Base-by-base conservation (phyloP, 2,797 vertebrate genomes). In the Cynopterus sphinx region DNA sequence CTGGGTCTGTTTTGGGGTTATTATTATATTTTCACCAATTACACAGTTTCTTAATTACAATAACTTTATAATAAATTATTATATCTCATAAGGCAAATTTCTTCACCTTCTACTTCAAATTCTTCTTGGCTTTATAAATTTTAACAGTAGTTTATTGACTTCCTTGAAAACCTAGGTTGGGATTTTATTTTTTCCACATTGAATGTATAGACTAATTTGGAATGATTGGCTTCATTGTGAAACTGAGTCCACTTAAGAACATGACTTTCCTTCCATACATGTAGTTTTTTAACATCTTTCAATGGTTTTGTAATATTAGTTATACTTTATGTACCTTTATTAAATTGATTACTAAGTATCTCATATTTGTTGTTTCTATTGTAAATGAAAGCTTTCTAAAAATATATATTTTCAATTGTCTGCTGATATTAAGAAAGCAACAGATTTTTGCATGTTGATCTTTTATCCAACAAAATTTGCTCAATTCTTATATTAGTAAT, bases 401-500 rank as follows among this genome's bases (percentile, higher is more conserved):
- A 71, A 53, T 22, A 33, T 26, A 10, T 39, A 67, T 87, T 83
- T 94, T 90, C 83, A 41, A 55, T 88, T 93, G 67, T 77, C 24
- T 82, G 33, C 77, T 85, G 31, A 31, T 85, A 75, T 77, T 70
- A 75, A 85, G 26, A 79, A 73, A 91, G 31, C 21, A 94, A 71
- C 16, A 59, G 53, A 75, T 90, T 90, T 88, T 88, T 95, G 4
- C 87, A 85, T 70, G 13, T 31, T 89, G 59, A 75, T 71, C n/a
- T 81, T 79, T 51, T 26, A 77, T 74, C 16, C 49, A 77, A 22
- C 5, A 95, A 71, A 91, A 65, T 3, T 65, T 78, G 21, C 12
- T 79, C 28, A 90, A 26, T 65, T 95, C 41, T 82, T 24, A 79
- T 82, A 89, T 77, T 90, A 90, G 49, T 68, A 78, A 90, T 53